Percentiles rank a stretch among this genome's conserved stretches.
Conservation (phyloP, 2,113 vertebrate genomes). For the Ailurus styani region DNA sequence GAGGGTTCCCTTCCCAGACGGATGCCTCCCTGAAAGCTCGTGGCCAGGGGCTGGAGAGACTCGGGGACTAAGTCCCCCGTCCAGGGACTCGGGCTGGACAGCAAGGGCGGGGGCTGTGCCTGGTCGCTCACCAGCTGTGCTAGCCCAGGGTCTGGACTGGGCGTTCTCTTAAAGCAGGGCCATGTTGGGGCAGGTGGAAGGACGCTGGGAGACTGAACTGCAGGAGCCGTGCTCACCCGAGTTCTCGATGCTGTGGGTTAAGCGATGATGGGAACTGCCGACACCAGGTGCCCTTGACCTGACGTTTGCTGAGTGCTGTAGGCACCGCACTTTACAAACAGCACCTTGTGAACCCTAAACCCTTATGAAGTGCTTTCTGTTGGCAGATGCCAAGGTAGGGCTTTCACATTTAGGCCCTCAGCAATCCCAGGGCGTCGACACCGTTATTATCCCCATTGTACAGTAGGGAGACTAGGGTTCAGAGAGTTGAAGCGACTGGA, state of each 20-base stretch:
- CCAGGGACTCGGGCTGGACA: background rate
- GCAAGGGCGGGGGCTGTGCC: background rate
- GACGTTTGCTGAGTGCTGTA: background rate
- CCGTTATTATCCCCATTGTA: background rate
- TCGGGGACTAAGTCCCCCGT: background rate
- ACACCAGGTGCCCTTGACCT: background rate
- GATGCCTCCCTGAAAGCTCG: background rate
- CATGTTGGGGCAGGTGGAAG: background rate
- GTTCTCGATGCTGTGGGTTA: background rate
- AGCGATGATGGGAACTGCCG: no score
- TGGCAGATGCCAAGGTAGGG: background rate
- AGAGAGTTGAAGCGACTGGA: background rate
- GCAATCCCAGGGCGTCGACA: background rate
- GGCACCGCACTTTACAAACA: background rate
- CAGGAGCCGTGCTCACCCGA: background rate
- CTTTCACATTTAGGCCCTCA: background rate
- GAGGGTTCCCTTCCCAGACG: background rate
- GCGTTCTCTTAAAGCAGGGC: background rate
- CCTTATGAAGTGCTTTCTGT: background rate
- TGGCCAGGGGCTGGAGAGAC: background rate
- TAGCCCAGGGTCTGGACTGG: background rate
- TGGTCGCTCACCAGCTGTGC: background rate
- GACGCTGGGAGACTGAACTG: rapidly evolving
- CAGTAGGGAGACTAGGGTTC: background rate
- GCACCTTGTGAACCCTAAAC: background rate